Base-by-base conservation (phyloP, 2,113 vertebrate species). In the Bubo blakistoni region DNA sequence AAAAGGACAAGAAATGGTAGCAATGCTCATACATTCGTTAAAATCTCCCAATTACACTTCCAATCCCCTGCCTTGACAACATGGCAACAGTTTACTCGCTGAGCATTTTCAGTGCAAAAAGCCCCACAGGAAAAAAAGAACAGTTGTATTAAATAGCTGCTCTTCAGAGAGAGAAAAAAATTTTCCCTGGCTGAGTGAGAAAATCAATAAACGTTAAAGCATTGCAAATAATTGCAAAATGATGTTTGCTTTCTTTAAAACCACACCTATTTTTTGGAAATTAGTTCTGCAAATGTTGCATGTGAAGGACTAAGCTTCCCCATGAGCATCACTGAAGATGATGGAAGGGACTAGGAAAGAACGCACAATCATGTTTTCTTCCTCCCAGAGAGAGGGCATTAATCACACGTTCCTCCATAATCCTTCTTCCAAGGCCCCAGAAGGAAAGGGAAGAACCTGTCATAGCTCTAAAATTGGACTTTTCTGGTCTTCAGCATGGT, bases 361-460 rank as follows among this genome's bases (percentile, higher is more conserved):
- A 67, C 88, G 87, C 74, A 63, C 38, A 69, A 80, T 96, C 91
- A 46, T 32, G 72, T 95, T 92, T 93, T 96, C 95, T 94, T 93
- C 81, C 57, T 94, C 86, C 83, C 90, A 47, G 84, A 97, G 72
- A 71, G 73, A 96, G 89, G 54, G 80, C 27, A 92, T 86, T 79
- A 97, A 97, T 97, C 96, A 97, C 82, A 88, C 8, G 40, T 79
- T 95, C 69, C 49, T 96, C 58, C 79, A 88, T 86, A 96, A 96
- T 88, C 90, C 36, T 95, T 25, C 30, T 95, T 95, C 94, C 94
- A 88, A 94, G 42, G 76, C 18, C 86, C 86, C 82, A 81, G 54
- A 86, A 79, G 80, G 57, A 92, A 88, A 91, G 88, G 79, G 79
- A 96, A 94, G 71, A 94, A 93, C 57, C 38, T 95, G 72, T 93